phyloP scores from a whole-genome alignment of 2,797 vertebrate genomes.

The Steatocranus sp. region DNA sequence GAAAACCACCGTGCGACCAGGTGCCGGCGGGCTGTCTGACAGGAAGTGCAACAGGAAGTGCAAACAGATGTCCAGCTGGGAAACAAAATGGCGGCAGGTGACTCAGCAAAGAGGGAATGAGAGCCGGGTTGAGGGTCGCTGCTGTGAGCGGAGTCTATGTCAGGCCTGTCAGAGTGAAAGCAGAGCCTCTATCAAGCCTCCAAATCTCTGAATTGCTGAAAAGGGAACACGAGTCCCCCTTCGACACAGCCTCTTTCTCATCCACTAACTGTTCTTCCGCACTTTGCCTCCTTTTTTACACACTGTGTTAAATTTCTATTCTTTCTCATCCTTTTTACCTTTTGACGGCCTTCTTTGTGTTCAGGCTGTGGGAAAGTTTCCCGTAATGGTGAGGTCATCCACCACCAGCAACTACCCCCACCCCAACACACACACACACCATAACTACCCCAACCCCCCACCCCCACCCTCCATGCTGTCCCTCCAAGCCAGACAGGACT shows the following conservation, averaged over 20 bases:
- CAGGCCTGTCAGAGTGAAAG: background rate
- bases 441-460: background rate
- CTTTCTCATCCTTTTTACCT: conserved; percentile 76
- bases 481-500: conserved; percentile 24
- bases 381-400: conserved; percentile 80
- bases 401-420: conserved; percentile 39
- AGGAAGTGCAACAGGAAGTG: conserved; percentile 60
- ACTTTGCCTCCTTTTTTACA: conserved; percentile 59
- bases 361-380: conserved; percentile 81
- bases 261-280: conserved; percentile 6
- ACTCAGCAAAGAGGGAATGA: conserved; percentile 43
- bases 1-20: conserved; percentile 44
- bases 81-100: conserved; percentile 61
- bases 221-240: conserved; percentile 39
- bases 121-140: background rate
- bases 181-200: conserved; percentile 1
- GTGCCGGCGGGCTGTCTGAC: conserved; percentile 42
- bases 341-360: conserved; percentile 80
- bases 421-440: conserved; percentile 2
- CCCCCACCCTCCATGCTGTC: conserved; percentile 18
- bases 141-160: background rate
- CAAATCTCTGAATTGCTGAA: conserved; percentile 22
- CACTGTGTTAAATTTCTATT: conserved; percentile 77
- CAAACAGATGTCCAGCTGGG: conserved; percentile 15
- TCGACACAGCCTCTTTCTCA: conserved; percentile 19